phyloP scores from a whole-genome alignment of 2,113 vertebrate genomes.

The Microcebus tavaratra region DNA sequence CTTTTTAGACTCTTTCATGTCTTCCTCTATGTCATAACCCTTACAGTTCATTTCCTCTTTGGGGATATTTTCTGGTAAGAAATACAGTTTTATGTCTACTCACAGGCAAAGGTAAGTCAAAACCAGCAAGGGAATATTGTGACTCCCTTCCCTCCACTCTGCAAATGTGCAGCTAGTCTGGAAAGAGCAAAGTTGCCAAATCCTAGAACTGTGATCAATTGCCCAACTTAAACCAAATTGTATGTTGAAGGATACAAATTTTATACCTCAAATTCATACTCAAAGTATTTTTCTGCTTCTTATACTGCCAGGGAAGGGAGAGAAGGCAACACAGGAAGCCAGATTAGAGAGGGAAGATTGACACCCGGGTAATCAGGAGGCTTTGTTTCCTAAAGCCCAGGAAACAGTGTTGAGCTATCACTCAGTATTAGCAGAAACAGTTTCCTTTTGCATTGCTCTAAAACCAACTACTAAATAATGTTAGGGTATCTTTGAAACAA shows the following conservation, averaged over 20 bases:
- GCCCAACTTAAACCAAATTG: neutral
- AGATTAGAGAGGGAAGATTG: neutral
- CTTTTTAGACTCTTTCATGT: neutral
- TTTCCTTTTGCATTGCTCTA: neutral
- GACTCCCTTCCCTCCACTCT: neutral
- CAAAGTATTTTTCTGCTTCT: constrained; percentile 5
- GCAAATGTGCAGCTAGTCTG: neutral
- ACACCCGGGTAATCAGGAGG: neutral
- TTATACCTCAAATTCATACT: neutral
- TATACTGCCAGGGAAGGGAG: neutral
- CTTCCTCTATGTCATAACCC: neutral
- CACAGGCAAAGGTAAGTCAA: neutral
- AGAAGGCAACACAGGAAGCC: neutral
- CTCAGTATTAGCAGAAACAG: neutral
- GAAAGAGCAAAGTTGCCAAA: neutral
- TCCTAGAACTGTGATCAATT: neutral
- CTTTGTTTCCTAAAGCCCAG: constrained; percentile 29
- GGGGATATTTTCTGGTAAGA: neutral
- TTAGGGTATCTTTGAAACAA: constrained; percentile 35
- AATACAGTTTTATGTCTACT: neutral
- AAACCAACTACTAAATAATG: constrained; percentile 27
- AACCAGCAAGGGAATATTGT: neutral
- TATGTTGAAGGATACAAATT: neutral
- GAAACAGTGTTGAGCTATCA: neutral
- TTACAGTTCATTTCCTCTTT: neutral